These are phyloP conservation scores for Megaceryle torquata DNA, from an alignment of 2,113 vertebrate genomes.

Conservation along the genomic window DNA sequence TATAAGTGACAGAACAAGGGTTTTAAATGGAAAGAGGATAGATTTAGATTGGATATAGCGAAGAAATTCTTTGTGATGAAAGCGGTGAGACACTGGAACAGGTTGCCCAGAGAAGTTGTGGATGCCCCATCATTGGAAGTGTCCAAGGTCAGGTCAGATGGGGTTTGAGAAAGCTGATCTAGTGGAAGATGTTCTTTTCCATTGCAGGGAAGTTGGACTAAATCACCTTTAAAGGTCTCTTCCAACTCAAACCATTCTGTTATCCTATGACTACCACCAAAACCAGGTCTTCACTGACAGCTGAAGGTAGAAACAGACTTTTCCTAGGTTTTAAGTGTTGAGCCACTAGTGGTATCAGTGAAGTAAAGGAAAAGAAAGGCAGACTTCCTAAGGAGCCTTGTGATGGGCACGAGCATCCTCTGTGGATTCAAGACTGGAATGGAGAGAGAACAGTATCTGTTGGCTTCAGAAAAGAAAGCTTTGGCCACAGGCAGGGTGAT, in stretches of 20 bases:
- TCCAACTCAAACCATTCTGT: background rate
- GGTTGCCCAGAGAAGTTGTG: background rate
- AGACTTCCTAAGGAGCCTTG: background rate
- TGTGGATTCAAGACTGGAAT: background rate
- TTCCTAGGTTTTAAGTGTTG: background rate
- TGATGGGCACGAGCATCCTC: background rate
- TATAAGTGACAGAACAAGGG: background rate
- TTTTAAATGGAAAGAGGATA: background rate
- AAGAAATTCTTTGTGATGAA: background rate
- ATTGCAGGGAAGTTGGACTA: background rate
- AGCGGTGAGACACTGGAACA: background rate
- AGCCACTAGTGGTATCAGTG: background rate
- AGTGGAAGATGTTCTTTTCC: background rate
- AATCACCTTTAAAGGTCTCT: background rate
- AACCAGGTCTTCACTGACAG: background rate
- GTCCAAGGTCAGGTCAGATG: background rate
- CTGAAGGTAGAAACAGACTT: background rate
- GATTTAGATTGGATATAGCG: background rate
- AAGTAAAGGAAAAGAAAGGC: background rate
- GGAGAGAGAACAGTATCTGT: background rate
- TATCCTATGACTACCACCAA: background rate
- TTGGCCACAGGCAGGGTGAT: background rate
- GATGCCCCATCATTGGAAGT: background rate
- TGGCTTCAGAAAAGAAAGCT: slow-evolving; percentile 2
- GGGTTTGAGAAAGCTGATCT: background rate